Base-by-base conservation (phyloP, 2,888 invertebrate species). In the Ichneumoninae sp. region DNA sequence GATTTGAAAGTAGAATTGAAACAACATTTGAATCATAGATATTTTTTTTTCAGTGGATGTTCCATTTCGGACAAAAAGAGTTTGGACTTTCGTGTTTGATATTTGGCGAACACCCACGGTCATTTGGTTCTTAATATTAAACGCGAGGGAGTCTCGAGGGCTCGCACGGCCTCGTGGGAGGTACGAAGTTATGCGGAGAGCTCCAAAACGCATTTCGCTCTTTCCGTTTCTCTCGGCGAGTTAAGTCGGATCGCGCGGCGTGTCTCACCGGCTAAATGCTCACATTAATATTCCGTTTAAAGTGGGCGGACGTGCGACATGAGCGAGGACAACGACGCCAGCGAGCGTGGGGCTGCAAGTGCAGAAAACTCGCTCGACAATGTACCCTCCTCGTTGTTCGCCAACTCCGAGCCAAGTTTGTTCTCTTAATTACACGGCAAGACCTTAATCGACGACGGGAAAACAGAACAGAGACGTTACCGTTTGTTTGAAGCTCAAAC, bases 221-320 rank as follows among this genome's bases (percentile, higher is more conserved):
- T 69, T 80, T 70, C 40, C 66, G 50, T 47, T 68, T 75, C 54
- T 22, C 19, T 44, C 47, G 54, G 66, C 54, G 74, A 71, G 50
- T 62, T 57, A 13, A 69, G 22, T 83, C 62, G 74, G 47, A 62
- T 75, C 19, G 62, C 50, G 85, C 85, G 88, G 86, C 86, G 78
- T 89, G 88, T 89, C 86, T 88, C 85, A 86, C 80, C 85, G 87
- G 83, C 90, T 91, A 91, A 92, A 91, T 90, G 90, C 90, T 88
- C 90, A 89, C 91, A 92, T 93, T 89, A 88, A 91, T 93, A 92
- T 91, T 87, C 88, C 82, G 86, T 82, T 60, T 87, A 86, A 89
- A 90, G 93, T 93, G 91, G 93, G 93, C 91, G 93, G 92, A 92
- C 93, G 87, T 85, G 88, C 87, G 90, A 93, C 93, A 91, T 90